phyloP scores from a whole-genome alignment of 2,113 vertebrate species.

The Calidris pugnax region DNA sequence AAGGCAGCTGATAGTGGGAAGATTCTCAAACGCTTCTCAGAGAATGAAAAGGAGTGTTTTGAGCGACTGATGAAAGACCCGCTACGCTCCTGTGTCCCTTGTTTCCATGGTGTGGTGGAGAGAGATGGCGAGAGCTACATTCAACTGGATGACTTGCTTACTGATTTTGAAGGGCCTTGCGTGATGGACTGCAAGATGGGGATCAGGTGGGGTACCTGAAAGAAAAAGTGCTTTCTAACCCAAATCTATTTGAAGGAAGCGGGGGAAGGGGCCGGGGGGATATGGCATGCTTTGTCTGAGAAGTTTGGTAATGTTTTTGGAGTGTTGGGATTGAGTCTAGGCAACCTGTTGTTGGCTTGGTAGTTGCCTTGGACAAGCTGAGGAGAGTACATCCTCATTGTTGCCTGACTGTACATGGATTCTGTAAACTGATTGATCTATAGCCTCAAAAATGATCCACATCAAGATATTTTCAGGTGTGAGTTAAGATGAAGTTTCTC shows the following conservation, averaged over 20 bases:
- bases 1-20: conserved; percentile 91
- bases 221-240: neutral
- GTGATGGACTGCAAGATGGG: conserved; percentile 99
- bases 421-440: neutral
- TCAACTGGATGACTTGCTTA: conserved; percentile 90
- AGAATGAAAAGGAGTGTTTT: conserved; percentile 91
- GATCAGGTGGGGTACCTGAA: conserved; percentile 79
- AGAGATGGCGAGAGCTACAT: conserved; percentile 91
- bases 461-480: neutral
- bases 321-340: neutral
- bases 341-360: neutral
- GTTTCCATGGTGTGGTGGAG: conserved; percentile 89
- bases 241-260: neutral
- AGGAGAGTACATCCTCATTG: neutral
- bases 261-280: neutral
- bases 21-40: conserved; percentile 92
- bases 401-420: neutral
- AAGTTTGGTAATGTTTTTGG: neutral
- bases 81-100: conserved; percentile 84
- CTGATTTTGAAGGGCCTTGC: conserved; percentile 87
- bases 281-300: neutral
- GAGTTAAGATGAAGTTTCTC: neutral
- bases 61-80: conserved; percentile 83
- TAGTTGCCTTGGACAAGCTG: neutral
- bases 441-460: neutral